phyloP scores from a whole-genome alignment of 2,888 invertebrate species.

The Lasioglossum zephyrum region DNA sequence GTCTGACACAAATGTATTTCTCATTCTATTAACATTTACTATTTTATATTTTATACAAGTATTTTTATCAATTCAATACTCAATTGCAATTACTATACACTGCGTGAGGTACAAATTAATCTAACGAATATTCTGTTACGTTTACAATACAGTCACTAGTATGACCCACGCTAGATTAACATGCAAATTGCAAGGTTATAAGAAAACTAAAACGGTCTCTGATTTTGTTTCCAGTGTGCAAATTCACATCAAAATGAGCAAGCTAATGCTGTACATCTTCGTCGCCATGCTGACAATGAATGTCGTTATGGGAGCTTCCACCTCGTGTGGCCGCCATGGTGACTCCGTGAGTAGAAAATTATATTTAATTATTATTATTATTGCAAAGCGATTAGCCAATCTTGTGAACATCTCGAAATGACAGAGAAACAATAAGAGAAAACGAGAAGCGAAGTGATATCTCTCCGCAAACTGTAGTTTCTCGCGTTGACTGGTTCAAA shows the following conservation, averaged over 20 bases:
- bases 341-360: slow-evolving; percentile 76
- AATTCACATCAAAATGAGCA: slow-evolving; percentile 67
- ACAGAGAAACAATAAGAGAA: background rate
- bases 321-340: slow-evolving; percentile 75
- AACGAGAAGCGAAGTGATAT: background rate
- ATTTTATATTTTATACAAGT: too few species aligned
- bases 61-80: too few species aligned
- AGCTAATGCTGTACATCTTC: slow-evolving; percentile 68
- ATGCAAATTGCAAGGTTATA: background rate
- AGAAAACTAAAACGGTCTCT: background rate
- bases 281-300: slow-evolving; percentile 70
- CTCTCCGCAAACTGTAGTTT: background rate
- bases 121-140: background rate
- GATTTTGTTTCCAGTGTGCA: slow-evolving; percentile 5
- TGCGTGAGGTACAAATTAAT: too few species aligned
- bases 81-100: too few species aligned
- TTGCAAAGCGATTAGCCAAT: background rate
- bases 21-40: background rate
- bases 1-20: background rate
- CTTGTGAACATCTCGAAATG: background rate
- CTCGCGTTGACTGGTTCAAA: slow-evolving; percentile 12
- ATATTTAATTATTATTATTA: background rate
- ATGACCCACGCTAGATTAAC: background rate
- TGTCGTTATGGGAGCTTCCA: slow-evolving; percentile 70
- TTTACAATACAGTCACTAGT: background rate